Evolutionary conservation across 2,888 invertebrate species (phyloP), one percentile per base, ranked within the genome.

Genomic region (Brachyptera putata): DNA sequence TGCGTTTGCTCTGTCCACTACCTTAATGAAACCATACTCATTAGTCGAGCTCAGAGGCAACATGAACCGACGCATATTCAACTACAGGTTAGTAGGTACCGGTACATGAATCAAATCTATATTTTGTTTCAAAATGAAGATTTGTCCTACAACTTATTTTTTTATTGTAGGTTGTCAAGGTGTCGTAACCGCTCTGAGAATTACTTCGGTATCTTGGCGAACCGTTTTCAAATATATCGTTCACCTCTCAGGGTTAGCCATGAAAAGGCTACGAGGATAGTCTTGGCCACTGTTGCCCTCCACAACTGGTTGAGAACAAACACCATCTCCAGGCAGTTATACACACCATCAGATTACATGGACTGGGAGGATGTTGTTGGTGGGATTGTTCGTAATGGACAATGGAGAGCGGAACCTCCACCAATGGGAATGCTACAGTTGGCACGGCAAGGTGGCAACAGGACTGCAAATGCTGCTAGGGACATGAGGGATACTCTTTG

Each of bases 391-490:
- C 24, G 9, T 5, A 16, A 1, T 3, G 56, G 56, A 7, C n/a
- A 56, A 5, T 56, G 37, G 18, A 11, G 56, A 1, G 13, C n/a
- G 14, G 39, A 3, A 3, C 2, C 21, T 11, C 7, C 13, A 21
- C 39, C 22, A n/a, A 18, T 1, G 1, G 56, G 56, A 7, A 9
- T 37, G 26, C 11, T 11, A 13, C 22, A 13, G 22, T n/a, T 56
- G 36, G 56, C 5, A 16, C 39, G 24, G 21, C 50, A 50, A 56
- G 56, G 56, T n/a, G 56, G 56, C 21, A 56, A 56, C 37, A 21
- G 14, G 24, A 37, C 39, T 37, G 16, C 18, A 2, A 21, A 4
- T 14, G 39, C 25, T 56, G 56, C 56, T 37, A 24, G 22, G 36
- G 37, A 56, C 13, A 9, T 56, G 7, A 11, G 56, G 7, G 26